Evolutionary conservation across 2,113 vertebrate species (phyloP).

Genomic region (Anhinga rufa): DNA sequence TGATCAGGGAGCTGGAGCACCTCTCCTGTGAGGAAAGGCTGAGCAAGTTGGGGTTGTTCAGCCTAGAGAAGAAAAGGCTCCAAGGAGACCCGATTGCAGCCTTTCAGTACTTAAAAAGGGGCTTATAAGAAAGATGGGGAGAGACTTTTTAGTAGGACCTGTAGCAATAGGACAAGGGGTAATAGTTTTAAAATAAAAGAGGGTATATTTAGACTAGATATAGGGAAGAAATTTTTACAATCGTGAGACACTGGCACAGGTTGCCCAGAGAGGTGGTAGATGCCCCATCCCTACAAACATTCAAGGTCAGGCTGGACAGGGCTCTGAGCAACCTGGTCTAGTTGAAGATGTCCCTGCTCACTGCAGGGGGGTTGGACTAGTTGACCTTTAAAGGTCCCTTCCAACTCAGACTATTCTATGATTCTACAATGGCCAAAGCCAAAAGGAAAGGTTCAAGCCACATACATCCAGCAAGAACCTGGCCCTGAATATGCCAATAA

Average conservation of each 20-base stretch:
- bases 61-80: neutral
- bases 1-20: neutral
- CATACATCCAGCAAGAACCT: neutral
- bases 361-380: neutral
- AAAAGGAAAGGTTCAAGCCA: neutral
- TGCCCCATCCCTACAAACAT: neutral
- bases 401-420: neutral
- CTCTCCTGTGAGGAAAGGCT: neutral
- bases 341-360: neutral
- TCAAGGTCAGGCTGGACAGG: fast-evolving
- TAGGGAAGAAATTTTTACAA: neutral
- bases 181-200: neutral
- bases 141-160: neutral
- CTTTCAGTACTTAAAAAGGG: neutral
- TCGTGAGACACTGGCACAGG: neutral
- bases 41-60: neutral
- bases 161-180: neutral
- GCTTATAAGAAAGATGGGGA: neutral
- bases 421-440: neutral
- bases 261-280: neutral
- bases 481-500: neutral
- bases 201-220: neutral
- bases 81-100: fast-evolving
- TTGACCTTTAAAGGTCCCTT: neutral
- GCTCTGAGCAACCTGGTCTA: neutral